Evolutionary conservation across 2,888 invertebrate species (phyloP), one percentile per base, ranked within the genome.

Genomic region (Drosophila quasianomalipes): DNA sequence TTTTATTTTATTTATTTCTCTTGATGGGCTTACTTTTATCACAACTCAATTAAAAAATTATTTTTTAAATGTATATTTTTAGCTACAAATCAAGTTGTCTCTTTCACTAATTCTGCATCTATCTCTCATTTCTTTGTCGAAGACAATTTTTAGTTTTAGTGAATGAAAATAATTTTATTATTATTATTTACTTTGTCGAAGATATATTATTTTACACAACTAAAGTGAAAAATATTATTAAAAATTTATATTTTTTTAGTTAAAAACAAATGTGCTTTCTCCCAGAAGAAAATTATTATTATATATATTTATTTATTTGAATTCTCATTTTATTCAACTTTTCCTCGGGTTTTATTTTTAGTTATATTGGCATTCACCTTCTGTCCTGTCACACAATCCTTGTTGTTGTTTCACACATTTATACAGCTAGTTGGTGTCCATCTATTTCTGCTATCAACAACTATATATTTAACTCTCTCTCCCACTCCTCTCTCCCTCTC

Each of bases 351-450:
- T 26, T 9, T 47, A 47, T 16, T 47, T 16, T 16, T 16, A 47
- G 22, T 16, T 26, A 9, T 16, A 16, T 47, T 47, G 47, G 16
- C 47, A 47, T 26, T 47, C 4, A 16, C 16, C 4, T 67, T 55
- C 39, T n/a, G 75, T 67, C 12, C 47, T 22, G 28, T 52, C 33
- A 41, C 30, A 26, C 26, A 47, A 47, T 47, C 47, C 47, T 57
- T 64, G 68, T 73, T 55, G 65, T 66, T 69, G 61, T 54, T 79
- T 78, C 79, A 82, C 74, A 82, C 79, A 79, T 78, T 82, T 66
- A 67, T 71, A 60, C 60, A 70, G 77, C 83, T 59, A 85, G 83
- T 89, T 86, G 75, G 78, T 68, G 78, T 59, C 70, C 78, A 81
- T 65, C 26, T 66, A 58, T 71, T 72, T 76, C 62, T 31, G 55